Base-by-base conservation (phyloP, 2,888 invertebrate genomes). In the Odontomyia ornata region DNA sequence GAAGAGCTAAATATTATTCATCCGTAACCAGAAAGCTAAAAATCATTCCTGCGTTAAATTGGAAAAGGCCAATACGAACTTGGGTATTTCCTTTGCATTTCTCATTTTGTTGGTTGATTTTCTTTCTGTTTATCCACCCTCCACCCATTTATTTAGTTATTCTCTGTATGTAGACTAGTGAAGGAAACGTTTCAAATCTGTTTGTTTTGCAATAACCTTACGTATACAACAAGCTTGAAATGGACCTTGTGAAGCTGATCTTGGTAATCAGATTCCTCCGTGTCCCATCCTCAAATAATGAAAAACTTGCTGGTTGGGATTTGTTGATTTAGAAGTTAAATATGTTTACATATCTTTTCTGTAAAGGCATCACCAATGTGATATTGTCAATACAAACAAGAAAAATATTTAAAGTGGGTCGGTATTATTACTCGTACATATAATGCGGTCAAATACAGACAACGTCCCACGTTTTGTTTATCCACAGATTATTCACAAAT, bases 21-120 rank as follows among this genome's bases (percentile, higher is more conserved):
- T 62, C 62, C 75, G 75, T 75, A 75, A 75, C 75, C 75, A 75
- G 75, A 75, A 75, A 75, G 62, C 75, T 75, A 75, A 75, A 75
- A 75, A 64, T 75, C 75, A 75, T 75, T 75, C 75, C 18, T 47
- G 46, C 75, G 75, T 75, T 75, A 75, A 75, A 75, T 75, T 75
- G 64, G 64, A 75, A 75, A 64, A 73, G 73, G 21, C 73, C 18
- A 57, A 57, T 73, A 36, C 57, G 1, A 25, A 47, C 25, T 36
- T 11, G 56, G 27, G 21, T n/a, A 46, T 56, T 52, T 56, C 46
- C 36, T 73, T 57, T 57, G 9, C 73, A 69, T 69, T 69, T 69
- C 46, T 69, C 27, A n/a, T 46, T 65, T 69, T 69, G 47, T 47
- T 69, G 46, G 46, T 46, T 25, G 46, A 47, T 46, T 64, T 15